Evolutionary conservation across 1,140 invertebrate species (phyloP).

Genomic region (Pararge aegeria): DNA sequence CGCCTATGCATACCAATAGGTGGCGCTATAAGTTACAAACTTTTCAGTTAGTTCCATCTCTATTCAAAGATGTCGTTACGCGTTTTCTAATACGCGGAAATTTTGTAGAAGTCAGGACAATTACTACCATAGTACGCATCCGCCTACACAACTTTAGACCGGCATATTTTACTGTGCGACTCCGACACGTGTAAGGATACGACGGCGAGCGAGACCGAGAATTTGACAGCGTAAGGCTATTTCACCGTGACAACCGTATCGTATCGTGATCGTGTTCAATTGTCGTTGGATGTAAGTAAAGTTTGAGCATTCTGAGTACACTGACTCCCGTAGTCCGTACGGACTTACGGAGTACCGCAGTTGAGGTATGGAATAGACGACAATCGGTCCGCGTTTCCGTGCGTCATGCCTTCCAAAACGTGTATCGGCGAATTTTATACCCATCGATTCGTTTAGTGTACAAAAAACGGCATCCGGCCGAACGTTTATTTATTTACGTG

Average conservation of each 20-base stretch:
- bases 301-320: conserved; percentile 25
- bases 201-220: neutral
- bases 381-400: conserved; percentile 31
- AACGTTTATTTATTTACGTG: conserved; percentile 26
- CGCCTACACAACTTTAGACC: conserved; percentile 38
- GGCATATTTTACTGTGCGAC: neutral
- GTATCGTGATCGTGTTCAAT: neutral
- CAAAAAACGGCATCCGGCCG: conserved; percentile 25
- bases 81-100: conserved; percentile 18
- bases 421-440: conserved; percentile 34
- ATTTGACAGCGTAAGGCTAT: neutral
- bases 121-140: conserved; percentile 29
- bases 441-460: conserved; percentile 31
- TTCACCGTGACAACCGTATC: neutral
- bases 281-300: neutral
- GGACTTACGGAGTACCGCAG: conserved; percentile 26
- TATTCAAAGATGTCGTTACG: conserved; percentile 21
- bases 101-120: conserved; percentile 28
- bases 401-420: conserved; percentile 30
- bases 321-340: conserved; percentile 19
- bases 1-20: no score
- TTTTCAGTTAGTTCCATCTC: neutral
- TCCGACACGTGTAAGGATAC: neutral
- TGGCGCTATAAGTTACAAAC: neutral
- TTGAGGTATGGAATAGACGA: conserved; percentile 28